phyloP scores from a whole-genome alignment of 2,797 vertebrate species.

The Chrosomus eos region DNA sequence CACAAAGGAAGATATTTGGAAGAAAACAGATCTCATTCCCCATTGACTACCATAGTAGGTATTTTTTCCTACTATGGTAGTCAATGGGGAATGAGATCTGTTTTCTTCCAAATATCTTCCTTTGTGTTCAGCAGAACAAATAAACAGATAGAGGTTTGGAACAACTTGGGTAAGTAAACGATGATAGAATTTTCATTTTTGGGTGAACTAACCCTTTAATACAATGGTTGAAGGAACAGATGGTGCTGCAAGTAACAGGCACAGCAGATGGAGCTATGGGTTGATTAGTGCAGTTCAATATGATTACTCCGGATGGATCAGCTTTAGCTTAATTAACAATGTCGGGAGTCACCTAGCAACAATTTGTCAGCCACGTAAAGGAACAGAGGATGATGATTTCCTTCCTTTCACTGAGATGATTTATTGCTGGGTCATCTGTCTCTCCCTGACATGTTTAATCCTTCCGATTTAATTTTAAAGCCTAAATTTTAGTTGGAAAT shows the following conservation, averaged over 20 bases:
- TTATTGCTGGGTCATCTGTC: conserved; percentile 21
- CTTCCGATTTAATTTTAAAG: conserved; percentile 18
- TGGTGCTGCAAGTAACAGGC: conserved; percentile 54
- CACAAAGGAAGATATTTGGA: too few relatives aligned
- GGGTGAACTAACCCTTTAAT: too few relatives aligned
- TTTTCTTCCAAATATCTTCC: too few relatives aligned
- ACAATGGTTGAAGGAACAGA: conserved; percentile 54
- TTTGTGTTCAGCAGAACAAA: too few relatives aligned
- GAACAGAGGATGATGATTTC: conserved; percentile 42
- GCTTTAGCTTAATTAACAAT: conserved; percentile 52
- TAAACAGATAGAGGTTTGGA: too few relatives aligned
- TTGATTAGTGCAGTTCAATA: conserved; percentile 58
- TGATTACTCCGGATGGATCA: conserved; percentile 51
- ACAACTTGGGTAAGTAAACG: too few relatives aligned
- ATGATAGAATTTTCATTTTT: too few relatives aligned
- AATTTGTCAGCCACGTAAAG: conserved; percentile 16
- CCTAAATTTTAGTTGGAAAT: neutral
- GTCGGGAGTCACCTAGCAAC: conserved; percentile 52
- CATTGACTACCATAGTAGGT: too few relatives aligned
- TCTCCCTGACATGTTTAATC: neutral
- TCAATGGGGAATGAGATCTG: too few relatives aligned
- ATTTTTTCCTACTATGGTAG: too few relatives aligned
- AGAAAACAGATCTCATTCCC: too few relatives aligned
- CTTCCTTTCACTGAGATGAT: conserved; percentile 22
- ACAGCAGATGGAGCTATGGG: conserved; percentile 63